Conservation (phyloP, 2,797 vertebrate genomes). For the Buphagus erythrorhynchus region DNA sequence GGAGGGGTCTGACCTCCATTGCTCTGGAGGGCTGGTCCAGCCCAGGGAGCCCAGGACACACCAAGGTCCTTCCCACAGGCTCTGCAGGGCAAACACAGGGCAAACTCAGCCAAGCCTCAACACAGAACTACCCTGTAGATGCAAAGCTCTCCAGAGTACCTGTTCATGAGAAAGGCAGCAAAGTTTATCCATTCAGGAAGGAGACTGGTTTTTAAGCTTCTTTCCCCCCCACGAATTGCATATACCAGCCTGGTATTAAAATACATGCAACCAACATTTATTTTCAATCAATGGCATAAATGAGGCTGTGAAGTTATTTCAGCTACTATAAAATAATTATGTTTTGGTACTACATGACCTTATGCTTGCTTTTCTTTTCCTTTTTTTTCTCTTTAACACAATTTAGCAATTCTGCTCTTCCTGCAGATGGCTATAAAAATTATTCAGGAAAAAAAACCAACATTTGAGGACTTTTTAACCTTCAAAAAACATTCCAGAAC, state of each 20-base stretch:
- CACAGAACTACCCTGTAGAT: neutral
- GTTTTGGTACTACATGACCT: neutral
- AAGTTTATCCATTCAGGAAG: neutral
- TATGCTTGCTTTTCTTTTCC: neutral
- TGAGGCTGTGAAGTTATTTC: neutral
- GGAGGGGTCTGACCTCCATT: neutral
- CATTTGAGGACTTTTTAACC: neutral
- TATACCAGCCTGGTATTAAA: neutral
- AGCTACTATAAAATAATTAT: neutral
- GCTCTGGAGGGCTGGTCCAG: fast-evolving
- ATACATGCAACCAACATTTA: neutral
- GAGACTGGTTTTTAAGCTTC: neutral
- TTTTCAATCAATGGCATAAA: neutral
- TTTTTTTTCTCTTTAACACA: neutral
- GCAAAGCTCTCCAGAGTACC: neutral
- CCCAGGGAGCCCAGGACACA: neutral
- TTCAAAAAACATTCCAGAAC: neutral
- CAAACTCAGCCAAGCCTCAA: neutral
- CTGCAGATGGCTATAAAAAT: conserved; percentile 15
- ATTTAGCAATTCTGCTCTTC: neutral
- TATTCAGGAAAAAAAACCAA: neutral
- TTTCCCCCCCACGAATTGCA: neutral
- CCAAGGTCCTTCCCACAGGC: neutral
- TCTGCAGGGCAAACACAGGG: neutral
- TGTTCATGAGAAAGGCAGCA: neutral